Evolutionary conservation across 2,797 vertebrate species (phyloP).

Genomic region (Synanceia verrucosa): DNA sequence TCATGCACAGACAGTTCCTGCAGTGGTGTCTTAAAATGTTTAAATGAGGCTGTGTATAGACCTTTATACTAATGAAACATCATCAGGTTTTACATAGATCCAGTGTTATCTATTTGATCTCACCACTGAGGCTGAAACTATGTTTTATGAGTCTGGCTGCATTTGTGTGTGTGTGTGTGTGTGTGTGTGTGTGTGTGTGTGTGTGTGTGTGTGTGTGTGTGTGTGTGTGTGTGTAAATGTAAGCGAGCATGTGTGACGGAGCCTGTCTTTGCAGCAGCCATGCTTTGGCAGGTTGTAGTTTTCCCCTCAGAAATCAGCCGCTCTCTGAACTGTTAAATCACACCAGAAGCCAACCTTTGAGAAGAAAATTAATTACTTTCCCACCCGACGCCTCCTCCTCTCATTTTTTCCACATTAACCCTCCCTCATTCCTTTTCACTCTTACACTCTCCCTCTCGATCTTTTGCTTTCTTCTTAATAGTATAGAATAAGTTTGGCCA

Average conservation of each 20-base stretch:
- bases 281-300: constrained; percentile 71
- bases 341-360: constrained; percentile 77
- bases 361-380: constrained; percentile 85
- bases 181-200: background rate
- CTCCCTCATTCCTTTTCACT: constrained; percentile 31
- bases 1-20: background rate
- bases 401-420: constrained; percentile 56
- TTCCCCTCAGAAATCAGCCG: constrained; percentile 80
- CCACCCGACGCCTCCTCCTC: constrained; percentile 37
- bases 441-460: constrained; percentile 5
- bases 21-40: constrained; percentile 1
- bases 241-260: constrained; percentile 12
- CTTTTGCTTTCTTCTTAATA: background rate
- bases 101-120: constrained; percentile 23
- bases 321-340: constrained; percentile 84
- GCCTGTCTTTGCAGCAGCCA: constrained; percentile 48
- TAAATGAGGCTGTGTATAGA: background rate
- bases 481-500: constrained; percentile 28
- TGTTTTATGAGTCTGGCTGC: constrained; percentile 33
- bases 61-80: constrained; percentile 18
- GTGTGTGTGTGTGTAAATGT: background rate
- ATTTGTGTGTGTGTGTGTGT: background rate
- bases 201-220: background rate
- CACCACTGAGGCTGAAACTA: constrained; percentile 15
- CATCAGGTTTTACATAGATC: constrained; percentile 9